A percentile compares a stretch with the other conserved stretches of the same genome.
phyloP scores from a whole-genome alignment of 2,113 vertebrate genomes.

The Rhynchopsitta pachyrhyncha region DNA sequence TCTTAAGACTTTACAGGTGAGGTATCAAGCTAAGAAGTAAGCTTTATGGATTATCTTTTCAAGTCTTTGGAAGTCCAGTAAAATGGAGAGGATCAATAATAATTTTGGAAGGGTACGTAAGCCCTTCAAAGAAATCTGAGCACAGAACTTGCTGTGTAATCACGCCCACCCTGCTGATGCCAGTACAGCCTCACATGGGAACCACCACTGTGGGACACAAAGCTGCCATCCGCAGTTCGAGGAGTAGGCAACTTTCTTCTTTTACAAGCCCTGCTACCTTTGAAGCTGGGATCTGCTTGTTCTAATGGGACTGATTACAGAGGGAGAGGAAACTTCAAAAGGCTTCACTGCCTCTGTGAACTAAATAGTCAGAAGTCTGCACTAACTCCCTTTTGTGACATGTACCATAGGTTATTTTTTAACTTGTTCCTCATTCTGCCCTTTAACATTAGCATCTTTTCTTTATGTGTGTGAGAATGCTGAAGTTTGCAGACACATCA shows the following conservation, averaged over 20 bases:
- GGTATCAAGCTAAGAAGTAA: neutral
- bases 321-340: conserved; percentile 30
- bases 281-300: conserved; percentile 29
- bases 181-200: neutral
- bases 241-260: neutral
- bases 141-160: neutral
- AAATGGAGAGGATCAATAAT: neutral
- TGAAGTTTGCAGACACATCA: neutral
- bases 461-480: neutral
- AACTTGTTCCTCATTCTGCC: neutral
- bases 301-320: conserved; percentile 38
- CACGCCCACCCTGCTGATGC: accelerated
- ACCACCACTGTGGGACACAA: neutral
- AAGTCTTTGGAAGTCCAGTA: neutral
- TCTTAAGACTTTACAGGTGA: neutral
- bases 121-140: conserved; percentile 9
- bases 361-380: neutral
- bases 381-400: neutral
- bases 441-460: conserved; percentile 3
- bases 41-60: neutral
- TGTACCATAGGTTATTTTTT: neutral
- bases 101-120: neutral
- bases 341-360: conserved; percentile 11
- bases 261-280: neutral
- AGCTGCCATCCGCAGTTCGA: neutral